phyloP scores from a whole-genome alignment of 1,140 invertebrate genomes.

The Matsumurasca onukii region DNA sequence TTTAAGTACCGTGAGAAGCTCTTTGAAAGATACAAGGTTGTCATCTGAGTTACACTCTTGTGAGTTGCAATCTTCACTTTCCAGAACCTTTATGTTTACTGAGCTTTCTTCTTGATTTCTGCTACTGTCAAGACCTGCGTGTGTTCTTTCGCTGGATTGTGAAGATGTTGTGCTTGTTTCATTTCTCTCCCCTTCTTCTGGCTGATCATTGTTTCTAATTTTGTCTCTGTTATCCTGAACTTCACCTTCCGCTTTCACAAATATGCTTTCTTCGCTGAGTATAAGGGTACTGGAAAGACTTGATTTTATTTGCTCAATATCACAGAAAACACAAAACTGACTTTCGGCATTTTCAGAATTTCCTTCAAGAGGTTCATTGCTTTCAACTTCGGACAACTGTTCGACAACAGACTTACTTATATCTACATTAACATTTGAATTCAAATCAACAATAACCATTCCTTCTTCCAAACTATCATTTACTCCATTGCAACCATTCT shows the following conservation, averaged over 20 bases:
- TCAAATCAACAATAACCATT: no score
- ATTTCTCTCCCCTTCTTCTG: not conserved
- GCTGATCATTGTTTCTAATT: not conserved
- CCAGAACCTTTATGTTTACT: no score
- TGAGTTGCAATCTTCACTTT: no score
- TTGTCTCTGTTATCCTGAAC: not conserved
- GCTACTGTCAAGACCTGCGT: not conserved
- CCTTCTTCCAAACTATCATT: no score
- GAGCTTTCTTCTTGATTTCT: no score
- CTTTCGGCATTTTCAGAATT: not conserved
- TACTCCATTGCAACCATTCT: no score
- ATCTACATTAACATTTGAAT: no score
- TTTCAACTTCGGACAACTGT: not conserved
- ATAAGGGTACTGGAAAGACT: not conserved
- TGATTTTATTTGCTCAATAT: slow-evolving; percentile 11
- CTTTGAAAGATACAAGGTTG: not conserved
- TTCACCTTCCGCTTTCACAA: no score
- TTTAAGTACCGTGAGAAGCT: slow-evolving; percentile 9
- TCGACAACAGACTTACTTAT: not conserved
- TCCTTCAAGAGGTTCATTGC: no score
- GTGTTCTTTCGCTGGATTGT: not conserved
- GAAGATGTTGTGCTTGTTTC: not conserved
- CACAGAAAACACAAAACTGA: slow-evolving; percentile 10
- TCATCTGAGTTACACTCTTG: no score
- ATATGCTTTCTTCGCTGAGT: no score